Evolutionary conservation across 2,113 vertebrate genomes (phyloP), one percentile per base, ranked within the genome.

Genomic region (Gobio gobio): DNA sequence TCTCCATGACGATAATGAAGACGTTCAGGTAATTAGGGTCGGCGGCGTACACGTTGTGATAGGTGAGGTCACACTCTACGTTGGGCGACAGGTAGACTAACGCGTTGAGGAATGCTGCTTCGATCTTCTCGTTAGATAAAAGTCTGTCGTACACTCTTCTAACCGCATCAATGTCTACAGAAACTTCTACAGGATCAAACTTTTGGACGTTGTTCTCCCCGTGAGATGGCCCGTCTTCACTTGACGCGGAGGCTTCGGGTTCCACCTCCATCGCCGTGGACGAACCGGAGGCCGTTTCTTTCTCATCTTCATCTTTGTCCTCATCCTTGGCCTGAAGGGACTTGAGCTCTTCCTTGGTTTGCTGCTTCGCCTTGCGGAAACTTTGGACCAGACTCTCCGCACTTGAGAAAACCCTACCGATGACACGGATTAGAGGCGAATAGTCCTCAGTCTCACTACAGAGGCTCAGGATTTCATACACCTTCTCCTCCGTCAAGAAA

Each of bases 301-400:
- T 98, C 91, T 99, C 98, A 24, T 99, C 98, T 91, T 99, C 97
- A 58, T 98, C 98, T 86, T 99, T 99, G 91, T 99, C 98, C 92
- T 99, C 98, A 43, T 99, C 98, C 87, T 99, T 99, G 81, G 93
- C 97, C 90, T 99, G 98, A 82, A 98, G 96, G 49, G 98, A 98
- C 90, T 99, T 99, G 45, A 99, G 95, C 90, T 95, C 95, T 89
- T 96, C 95, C 87, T 96, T 93, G 22, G 94, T 92, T 73, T 95
- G 93, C 45, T 95, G 93, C 77, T 96, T 95, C 59, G 95, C 94
- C 90, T 96, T 97, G 87, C 96, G 95, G 91, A 99, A 99, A 91
- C 98, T 99, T 91, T 96, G 96, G 36, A 97, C 96, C 91, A 99
- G 90, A 22, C 96, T 95, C 8, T 99, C 97, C 0, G 98, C 94